Evolutionary conservation across 53 echinoderm and acorn worm species (phyloP).

Genomic region (Henricia sp.): DNA sequence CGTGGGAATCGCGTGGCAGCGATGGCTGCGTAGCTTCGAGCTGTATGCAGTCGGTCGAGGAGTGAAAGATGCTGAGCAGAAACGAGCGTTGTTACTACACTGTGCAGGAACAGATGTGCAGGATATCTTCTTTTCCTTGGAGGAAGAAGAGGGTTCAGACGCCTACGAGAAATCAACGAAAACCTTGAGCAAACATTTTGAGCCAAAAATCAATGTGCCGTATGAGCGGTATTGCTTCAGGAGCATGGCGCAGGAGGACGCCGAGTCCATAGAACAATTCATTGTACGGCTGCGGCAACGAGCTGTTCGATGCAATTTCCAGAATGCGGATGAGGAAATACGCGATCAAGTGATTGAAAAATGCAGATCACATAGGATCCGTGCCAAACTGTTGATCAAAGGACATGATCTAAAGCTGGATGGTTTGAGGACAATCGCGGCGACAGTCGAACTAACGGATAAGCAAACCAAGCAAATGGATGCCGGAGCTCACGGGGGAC

Average conservation of each 20-base stretch:
- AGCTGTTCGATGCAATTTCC: slow-evolving; percentile 50
- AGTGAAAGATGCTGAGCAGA: slow-evolving; percentile 31
- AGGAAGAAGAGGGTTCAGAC: slow-evolving; percentile 33
- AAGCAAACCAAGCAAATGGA: slow-evolving; percentile 41
- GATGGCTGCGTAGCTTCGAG: slow-evolving; percentile 50
- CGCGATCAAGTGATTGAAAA: slow-evolving; percentile 65
- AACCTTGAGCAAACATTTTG: slow-evolving; percentile 49
- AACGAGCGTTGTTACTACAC: slow-evolving; percentile 55
- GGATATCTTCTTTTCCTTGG: slow-evolving; percentile 44
- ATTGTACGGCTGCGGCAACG: slow-evolving; percentile 54
- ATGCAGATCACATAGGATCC: slow-evolving; percentile 61
- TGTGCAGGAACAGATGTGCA: slow-evolving; percentile 67
- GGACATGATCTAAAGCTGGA: slow-evolving; percentile 56
- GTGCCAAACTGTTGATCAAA: slow-evolving; percentile 52
- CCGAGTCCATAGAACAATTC: slow-evolving; percentile 52
- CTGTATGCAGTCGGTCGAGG: slow-evolving; percentile 44
- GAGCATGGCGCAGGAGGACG: slow-evolving; percentile 44
- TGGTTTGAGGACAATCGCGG: slow-evolving; percentile 49
- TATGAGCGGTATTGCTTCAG: slow-evolving; percentile 50
- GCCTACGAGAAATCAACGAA: slow-evolving; percentile 20
- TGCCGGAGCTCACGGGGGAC: background rate
- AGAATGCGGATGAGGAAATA: background rate
- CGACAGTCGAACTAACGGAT: slow-evolving; percentile 57
- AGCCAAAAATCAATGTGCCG: slow-evolving; percentile 53
- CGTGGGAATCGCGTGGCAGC: slow-evolving; percentile 44